These are phyloP conservation scores for Catamblyrhynchus diadema DNA, from an alignment of 2,797 vertebrate species.

Conservation along the genomic window DNA sequence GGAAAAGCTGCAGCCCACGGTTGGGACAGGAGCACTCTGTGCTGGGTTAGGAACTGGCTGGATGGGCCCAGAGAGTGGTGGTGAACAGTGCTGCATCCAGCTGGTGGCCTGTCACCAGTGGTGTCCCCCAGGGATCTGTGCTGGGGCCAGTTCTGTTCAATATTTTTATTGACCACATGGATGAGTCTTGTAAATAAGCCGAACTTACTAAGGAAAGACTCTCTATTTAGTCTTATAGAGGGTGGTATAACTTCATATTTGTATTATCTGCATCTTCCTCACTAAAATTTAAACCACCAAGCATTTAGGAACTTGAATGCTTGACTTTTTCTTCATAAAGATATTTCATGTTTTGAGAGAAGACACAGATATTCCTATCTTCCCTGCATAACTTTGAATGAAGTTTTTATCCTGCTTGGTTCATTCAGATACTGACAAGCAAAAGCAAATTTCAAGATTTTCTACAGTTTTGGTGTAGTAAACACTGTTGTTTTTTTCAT, in stretches of 20 bases:
- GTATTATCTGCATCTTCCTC: background rate
- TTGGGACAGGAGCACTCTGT: background rate
- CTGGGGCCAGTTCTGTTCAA: background rate
- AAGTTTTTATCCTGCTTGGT: background rate
- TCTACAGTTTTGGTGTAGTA: background rate
- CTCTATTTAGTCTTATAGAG: background rate
- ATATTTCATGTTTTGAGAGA: background rate
- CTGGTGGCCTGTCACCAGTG: background rate
- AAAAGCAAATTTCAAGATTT: background rate
- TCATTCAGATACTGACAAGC: background rate
- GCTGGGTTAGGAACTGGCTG: background rate
- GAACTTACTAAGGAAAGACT: background rate
- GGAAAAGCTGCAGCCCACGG: background rate
- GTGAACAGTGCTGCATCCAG: accelerated
- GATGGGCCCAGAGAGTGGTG: background rate
- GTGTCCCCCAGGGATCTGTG: background rate
- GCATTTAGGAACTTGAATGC: background rate
- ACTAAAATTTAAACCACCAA: background rate
- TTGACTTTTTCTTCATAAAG: background rate
- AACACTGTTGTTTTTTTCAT: background rate
- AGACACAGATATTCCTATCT: background rate
- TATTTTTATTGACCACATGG: background rate
- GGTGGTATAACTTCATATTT: background rate
- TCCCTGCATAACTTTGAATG: background rate
- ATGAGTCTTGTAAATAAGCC: background rate